Conservation (phyloP, 1,140 invertebrate species). For the Platorchestia sp. region DNA sequence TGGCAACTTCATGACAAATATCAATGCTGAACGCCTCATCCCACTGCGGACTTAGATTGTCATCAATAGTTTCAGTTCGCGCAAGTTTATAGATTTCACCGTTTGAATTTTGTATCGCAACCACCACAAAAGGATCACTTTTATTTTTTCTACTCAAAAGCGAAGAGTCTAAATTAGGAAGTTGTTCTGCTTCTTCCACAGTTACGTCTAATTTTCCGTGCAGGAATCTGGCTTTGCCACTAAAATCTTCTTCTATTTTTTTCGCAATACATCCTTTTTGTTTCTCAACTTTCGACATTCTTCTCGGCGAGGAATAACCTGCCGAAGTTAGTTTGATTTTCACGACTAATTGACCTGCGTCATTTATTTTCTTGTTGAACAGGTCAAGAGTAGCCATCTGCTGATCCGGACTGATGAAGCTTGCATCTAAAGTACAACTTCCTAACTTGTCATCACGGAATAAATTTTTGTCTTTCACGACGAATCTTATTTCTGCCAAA, state of each 20-base stretch:
- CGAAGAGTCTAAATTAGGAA: constrained; percentile 66
- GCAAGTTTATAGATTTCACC: constrained; percentile 65
- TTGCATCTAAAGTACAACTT: constrained; percentile 24
- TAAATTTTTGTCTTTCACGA: constrained; percentile 57
- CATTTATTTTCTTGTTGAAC: background rate
- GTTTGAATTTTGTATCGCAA: constrained; percentile 60
- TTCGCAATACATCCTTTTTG: constrained; percentile 28
- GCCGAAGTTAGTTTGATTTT: constrained; percentile 9
- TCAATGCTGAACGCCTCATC: constrained; percentile 64
- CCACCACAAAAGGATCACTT: constrained; percentile 64
- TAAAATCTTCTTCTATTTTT: background rate
- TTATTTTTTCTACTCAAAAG: constrained; percentile 62
- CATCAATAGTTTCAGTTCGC: constrained; percentile 64
- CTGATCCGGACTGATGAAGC: background rate
- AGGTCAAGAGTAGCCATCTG: background rate
- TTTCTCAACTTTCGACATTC: constrained; percentile 42
- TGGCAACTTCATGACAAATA: constrained; percentile 64
- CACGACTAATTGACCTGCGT: constrained; percentile 1
- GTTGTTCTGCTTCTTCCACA: constrained; percentile 60
- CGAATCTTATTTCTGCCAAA: constrained; percentile 24
- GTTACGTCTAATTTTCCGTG: constrained; percentile 62
- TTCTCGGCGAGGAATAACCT: background rate
- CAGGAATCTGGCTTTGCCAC: background rate
- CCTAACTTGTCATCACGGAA: constrained; percentile 43
- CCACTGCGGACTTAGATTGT: constrained; percentile 64